phyloP scores from a whole-genome alignment of 2,888 invertebrate genomes.

The Andrena marginata region DNA sequence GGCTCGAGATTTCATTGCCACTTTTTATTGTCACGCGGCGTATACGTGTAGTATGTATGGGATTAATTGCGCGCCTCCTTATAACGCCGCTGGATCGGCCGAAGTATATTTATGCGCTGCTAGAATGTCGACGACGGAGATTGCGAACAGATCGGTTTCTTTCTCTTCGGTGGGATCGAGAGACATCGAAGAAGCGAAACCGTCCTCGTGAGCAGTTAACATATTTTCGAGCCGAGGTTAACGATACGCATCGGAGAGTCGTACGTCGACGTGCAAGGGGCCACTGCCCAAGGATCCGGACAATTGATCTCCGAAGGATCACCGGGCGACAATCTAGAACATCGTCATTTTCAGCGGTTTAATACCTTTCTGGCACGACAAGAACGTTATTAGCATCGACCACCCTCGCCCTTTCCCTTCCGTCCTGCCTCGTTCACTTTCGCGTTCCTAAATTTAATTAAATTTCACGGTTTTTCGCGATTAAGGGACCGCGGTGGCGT shows the following conservation, averaged over 20 bases:
- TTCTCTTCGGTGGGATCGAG: not conserved
- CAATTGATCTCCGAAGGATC: conserved; percentile 61
- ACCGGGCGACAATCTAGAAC: conserved; percentile 70
- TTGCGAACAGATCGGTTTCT: not conserved
- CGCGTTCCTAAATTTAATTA: conserved; percentile 85
- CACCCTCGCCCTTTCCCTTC: conserved; percentile 72
- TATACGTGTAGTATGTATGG: conserved; percentile 6
- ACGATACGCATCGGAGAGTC: not conserved
- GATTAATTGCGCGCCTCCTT: conserved; percentile 53
- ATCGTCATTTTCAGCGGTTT: conserved; percentile 80
- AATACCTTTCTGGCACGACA: conserved; percentile 80
- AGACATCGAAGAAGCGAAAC: not conserved
- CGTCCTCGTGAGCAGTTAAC: not conserved
- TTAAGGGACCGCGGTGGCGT: conserved; percentile 81
- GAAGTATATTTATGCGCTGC: conserved; percentile 12
- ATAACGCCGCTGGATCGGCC: conserved; percentile 37
- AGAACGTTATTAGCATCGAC: conserved; percentile 82
- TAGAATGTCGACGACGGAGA: conserved; percentile 16
- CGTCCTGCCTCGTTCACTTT: conserved; percentile 79
- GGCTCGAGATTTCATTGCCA: conserved; percentile 57
- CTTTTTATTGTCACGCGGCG: conserved; percentile 48
- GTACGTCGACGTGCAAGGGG: conserved; percentile 7
- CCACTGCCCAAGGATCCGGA: conserved; percentile 44
- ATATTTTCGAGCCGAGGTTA: conserved; percentile 13
- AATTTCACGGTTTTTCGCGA: conserved; percentile 85